These are phyloP conservation scores for Mobula birostris DNA, from an alignment of 2,113 vertebrate genomes.

Conservation along the genomic window DNA sequence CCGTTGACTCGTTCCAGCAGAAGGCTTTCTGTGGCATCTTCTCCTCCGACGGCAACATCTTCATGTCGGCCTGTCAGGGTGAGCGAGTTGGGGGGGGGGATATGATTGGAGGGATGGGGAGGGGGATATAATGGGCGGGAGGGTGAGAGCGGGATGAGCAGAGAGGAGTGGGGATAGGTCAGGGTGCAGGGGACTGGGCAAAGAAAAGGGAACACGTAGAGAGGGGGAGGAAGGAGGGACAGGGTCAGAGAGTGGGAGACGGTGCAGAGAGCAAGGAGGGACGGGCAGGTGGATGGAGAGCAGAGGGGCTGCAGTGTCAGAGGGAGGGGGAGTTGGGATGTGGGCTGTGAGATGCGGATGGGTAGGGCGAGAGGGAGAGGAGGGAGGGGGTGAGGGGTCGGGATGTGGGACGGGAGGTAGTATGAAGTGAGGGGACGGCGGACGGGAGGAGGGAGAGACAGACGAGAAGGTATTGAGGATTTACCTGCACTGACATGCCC, in stretches of 20 bases:
- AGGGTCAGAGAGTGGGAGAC: not conserved
- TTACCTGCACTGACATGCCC: not conserved
- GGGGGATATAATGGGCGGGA: not conserved
- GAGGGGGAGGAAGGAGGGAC: not conserved
- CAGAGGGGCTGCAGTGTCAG: too few relatives aligned
- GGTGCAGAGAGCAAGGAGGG: too few relatives aligned
- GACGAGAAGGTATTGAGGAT: not conserved
- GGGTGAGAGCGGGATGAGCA: not conserved
- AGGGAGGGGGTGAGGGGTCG: not conserved
- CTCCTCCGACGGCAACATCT: constrained; percentile 73
- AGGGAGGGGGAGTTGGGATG: too few relatives aligned
- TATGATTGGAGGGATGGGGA: not conserved
- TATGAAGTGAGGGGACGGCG: too few relatives aligned
- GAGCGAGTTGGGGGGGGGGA: constrained; percentile 40
- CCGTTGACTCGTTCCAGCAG: constrained; percentile 75
- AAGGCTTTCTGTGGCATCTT: constrained; percentile 88
- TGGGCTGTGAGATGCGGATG: too few relatives aligned
- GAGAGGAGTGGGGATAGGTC: not conserved
- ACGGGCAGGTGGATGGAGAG: too few relatives aligned
- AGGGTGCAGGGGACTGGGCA: not conserved
- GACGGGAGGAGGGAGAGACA: too few relatives aligned
- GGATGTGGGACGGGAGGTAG: not conserved
- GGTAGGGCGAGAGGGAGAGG: too few relatives aligned
- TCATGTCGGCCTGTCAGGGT: constrained; percentile 89
- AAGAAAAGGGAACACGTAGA: not conserved